Conservation (phyloP, 2,888 invertebrate species). For the Oligia latruncula region DNA sequence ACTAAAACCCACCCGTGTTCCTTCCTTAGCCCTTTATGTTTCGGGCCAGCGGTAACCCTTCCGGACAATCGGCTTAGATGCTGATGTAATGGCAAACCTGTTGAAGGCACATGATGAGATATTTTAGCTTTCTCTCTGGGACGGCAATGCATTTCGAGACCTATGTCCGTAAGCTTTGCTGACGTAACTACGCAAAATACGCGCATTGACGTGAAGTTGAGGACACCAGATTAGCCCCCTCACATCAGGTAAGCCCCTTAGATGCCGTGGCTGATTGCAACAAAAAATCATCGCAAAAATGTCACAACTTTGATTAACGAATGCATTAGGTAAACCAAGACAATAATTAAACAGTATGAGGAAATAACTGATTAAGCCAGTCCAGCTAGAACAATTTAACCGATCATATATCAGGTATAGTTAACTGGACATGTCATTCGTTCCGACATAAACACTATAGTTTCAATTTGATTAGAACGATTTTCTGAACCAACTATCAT, state of each 20-base stretch:
- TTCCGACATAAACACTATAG: constrained; percentile 3
- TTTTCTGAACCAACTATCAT: constrained; percentile 9
- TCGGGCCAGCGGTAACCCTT: too few species aligned
- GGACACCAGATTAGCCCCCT: too few species aligned
- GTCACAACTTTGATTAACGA: not conserved
- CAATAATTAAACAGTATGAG: not conserved
- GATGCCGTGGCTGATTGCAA: not conserved
- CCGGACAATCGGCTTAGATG: too few species aligned
- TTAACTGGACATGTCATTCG: constrained; percentile 4
- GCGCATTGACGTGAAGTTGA: too few species aligned
- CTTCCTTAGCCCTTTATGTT: too few species aligned
- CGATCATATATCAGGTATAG: not conserved
- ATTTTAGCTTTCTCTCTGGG: too few species aligned
- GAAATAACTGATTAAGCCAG: constrained; percentile 12
- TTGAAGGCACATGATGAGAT: too few species aligned
- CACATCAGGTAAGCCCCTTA: not conserved
- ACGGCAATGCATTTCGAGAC: too few species aligned
- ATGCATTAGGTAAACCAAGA: not conserved
- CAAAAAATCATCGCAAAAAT: not conserved
- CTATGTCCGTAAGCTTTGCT: too few species aligned
- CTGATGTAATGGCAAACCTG: too few species aligned
- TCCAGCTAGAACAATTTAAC: constrained; percentile 13
- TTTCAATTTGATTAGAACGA: constrained; percentile 13
- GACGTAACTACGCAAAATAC: too few species aligned
- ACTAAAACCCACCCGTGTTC: too few species aligned